Conservation (phyloP, 2,888 invertebrate species). For the Cephus pulcher region DNA sequence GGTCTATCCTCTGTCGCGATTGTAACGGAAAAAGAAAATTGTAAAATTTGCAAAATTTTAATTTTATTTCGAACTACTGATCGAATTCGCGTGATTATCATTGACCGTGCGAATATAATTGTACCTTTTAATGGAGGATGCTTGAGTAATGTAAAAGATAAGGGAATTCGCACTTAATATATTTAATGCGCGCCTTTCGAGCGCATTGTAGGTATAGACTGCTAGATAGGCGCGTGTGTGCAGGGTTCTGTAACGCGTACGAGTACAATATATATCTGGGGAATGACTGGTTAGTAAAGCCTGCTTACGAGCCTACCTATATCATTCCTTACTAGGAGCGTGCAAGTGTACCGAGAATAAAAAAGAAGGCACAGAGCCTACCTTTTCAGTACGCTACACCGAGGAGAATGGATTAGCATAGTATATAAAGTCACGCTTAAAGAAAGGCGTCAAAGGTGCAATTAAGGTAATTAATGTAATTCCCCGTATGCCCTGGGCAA, state of each 20-base stretch:
- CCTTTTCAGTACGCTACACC: not conserved
- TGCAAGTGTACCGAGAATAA: not conserved
- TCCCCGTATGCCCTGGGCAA: slow-evolving; percentile 38
- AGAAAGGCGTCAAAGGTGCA: slow-evolving; percentile 51
- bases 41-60: not conserved
- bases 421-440: not conserved
- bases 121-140: not conserved
- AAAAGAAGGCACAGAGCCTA: not conserved
- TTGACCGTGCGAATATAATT: not conserved
- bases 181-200: not conserved
- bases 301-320: not conserved
- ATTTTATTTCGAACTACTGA: not conserved
- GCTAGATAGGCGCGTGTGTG: not conserved
- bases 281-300: not conserved
- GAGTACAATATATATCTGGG: not conserved
- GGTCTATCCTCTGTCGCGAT: too few species aligned
- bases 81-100: not conserved
- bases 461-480: slow-evolving; percentile 62
- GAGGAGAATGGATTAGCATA: not conserved
- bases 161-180: not conserved
- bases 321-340: not conserved
- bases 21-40: too few species aligned
- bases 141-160: not conserved
- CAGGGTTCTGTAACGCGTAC: not conserved
- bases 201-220: not conserved